Percentiles rank a stretch among this genome's conserved stretches.
Conservation (phyloP, 2,113 vertebrate species). For the Pteronura brasiliensis region DNA sequence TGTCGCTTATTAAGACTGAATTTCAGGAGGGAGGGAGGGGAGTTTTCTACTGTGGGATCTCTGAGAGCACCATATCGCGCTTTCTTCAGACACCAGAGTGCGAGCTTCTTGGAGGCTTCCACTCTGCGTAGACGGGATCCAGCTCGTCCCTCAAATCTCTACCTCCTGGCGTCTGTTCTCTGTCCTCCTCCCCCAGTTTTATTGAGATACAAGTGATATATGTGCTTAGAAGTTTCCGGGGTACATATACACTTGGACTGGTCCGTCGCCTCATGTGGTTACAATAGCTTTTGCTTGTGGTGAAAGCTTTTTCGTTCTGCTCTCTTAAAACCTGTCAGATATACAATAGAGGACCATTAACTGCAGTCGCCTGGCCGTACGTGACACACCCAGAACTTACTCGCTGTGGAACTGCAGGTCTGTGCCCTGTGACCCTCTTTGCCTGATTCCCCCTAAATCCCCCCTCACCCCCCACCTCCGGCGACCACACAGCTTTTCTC, state of each 20-base stretch:
- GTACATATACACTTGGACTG: neutral
- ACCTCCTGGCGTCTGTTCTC: neutral
- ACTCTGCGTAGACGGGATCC: neutral
- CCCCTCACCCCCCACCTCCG: rapidly evolving
- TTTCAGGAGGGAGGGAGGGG: neutral
- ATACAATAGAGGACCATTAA: neutral
- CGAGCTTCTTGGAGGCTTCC: neutral
- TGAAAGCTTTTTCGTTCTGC: neutral
- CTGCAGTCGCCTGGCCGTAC: neutral
- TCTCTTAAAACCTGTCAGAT: neutral
- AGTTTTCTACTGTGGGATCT: neutral
- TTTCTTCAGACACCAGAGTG: neutral
- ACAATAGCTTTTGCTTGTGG: neutral
- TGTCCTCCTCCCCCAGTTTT: neutral
- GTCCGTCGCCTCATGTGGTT: neutral
- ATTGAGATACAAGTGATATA: neutral
- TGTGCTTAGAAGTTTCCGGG: no score
- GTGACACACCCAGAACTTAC: neutral
- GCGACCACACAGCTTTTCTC: neutral
- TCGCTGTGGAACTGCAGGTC: no score
- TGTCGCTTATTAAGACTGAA: neutral
- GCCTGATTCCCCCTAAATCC: no score
- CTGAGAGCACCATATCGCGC: no score
- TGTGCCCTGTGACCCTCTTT: neutral
- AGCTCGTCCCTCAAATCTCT: neutral